These are phyloP conservation scores for Protonibea diacanthus DNA, from an alignment of 2,797 vertebrate genomes.

Conservation along the genomic window DNA sequence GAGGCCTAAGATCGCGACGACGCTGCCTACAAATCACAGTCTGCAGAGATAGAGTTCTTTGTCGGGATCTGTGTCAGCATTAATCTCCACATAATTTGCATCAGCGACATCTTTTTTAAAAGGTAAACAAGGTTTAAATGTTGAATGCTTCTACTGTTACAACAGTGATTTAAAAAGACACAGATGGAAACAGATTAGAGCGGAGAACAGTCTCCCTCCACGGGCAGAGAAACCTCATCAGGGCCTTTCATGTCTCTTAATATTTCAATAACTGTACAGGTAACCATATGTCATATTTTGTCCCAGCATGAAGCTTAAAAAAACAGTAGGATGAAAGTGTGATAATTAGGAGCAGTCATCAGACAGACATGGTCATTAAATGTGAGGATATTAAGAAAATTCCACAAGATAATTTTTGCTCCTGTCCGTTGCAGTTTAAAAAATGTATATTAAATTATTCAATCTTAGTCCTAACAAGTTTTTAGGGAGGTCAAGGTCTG, in stretches of 20 bases:
- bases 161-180: background rate
- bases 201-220: background rate
- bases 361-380: constrained; percentile 67
- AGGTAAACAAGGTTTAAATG: too few relatives aligned
- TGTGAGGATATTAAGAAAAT: constrained; percentile 72
- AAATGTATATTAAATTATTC: constrained; percentile 76
- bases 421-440: constrained; percentile 42
- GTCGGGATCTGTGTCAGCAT: too few relatives aligned
- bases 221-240: background rate
- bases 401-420: constrained; percentile 55
- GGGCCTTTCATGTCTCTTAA: constrained; percentile 24
- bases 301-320: constrained; percentile 25
- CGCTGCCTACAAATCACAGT: background rate
- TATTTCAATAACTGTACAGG: constrained; percentile 49
- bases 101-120: too few relatives aligned
- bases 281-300: constrained; percentile 20
- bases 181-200: background rate
- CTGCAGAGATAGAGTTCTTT: background rate
- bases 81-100: too few relatives aligned
- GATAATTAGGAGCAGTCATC: constrained; percentile 63
- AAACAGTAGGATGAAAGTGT: constrained; percentile 34
- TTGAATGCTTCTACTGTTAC: too few relatives aligned
- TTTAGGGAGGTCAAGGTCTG: constrained; percentile 53
- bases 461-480: constrained; percentile 61
- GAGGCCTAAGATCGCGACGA: background rate